Conservation (phyloP, 1,140 invertebrate species). For the Druon quercuslanigerum region DNA sequence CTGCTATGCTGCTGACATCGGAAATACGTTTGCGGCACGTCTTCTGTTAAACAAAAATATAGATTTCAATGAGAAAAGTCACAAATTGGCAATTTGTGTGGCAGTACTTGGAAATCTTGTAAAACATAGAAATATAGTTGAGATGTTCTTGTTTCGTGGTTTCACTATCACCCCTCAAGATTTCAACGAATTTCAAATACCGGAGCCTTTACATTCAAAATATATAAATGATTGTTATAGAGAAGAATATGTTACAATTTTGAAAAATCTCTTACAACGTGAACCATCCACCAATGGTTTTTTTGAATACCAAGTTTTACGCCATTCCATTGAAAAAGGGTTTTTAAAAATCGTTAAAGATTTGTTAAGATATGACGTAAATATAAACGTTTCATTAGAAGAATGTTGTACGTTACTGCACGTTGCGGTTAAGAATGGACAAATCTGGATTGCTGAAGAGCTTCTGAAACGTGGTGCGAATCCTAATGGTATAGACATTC, state of each 20-base stretch:
- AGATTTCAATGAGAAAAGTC: neutral
- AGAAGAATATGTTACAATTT: neutral
- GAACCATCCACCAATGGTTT: neutral
- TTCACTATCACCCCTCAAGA: neutral
- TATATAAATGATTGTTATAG: neutral
- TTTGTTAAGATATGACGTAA: constrained; percentile 41
- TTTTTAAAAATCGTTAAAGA: constrained; percentile 33
- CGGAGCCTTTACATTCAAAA: neutral
- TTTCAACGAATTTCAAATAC: neutral
- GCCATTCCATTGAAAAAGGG: constrained; percentile 35
- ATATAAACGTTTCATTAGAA: constrained; percentile 12
- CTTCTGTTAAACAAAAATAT: neutral
- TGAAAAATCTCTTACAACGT: neutral
- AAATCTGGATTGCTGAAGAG: constrained; percentile 19
- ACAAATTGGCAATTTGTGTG: neutral
- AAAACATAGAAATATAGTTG: neutral
- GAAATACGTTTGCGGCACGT: neutral
- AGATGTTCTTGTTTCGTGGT: neutral
- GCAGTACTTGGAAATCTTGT: neutral
- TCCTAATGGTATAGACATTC: constrained; percentile 37
- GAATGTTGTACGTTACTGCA: constrained; percentile 65
- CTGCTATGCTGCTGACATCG: neutral
- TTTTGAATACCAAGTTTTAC: constrained; percentile 28
- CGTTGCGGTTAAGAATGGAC: constrained; percentile 7
- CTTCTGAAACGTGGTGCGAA: constrained; percentile 39